A percentile compares a stretch with the other conserved stretches of the same genome.
Conservation (phyloP, 2,888 invertebrate genomes). For the Heliconius charithonia region DNA sequence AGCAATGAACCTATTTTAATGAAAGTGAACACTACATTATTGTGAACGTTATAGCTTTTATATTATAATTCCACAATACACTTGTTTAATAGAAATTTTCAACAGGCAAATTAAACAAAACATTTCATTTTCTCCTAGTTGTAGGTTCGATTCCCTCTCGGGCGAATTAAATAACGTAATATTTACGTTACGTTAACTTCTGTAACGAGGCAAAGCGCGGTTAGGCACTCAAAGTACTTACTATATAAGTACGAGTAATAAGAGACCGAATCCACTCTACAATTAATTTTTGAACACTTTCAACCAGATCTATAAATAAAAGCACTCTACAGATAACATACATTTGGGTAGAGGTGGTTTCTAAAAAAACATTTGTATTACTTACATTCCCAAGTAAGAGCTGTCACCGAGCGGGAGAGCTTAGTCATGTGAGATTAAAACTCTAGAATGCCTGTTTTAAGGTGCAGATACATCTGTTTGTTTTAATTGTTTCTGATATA, state of each 20-base stretch:
- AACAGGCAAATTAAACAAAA: not conserved
- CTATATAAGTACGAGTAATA: not conserved
- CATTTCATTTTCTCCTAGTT: not conserved
- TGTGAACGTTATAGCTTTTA: not conserved
- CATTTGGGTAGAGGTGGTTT: not conserved
- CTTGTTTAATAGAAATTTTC: not conserved
- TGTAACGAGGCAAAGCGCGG: too few relatives aligned
- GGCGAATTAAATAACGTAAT: too few relatives aligned
- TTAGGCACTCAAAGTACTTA: too few relatives aligned
- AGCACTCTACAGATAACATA: not conserved
- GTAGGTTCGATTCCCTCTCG: too few relatives aligned
- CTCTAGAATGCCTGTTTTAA: constrained; percentile 27
- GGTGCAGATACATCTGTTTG: not conserved
- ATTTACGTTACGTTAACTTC: too few relatives aligned
- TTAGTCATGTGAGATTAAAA: constrained; percentile 36
- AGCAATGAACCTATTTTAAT: constrained; percentile 1
- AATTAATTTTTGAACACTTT: not conserved
- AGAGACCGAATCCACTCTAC: too few relatives aligned
- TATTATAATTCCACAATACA: not conserved
- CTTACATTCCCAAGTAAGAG: constrained; percentile 21
- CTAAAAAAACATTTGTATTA: constrained; percentile 8
- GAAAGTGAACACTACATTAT: constrained; percentile 5
- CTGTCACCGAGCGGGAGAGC: constrained; percentile 22
- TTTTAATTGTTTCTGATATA: not conserved
- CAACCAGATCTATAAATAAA: not conserved